phyloP scores from a whole-genome alignment of 30 jellyfish, hydroid and myxozoan species.

The Rhopilema esculentum region DNA sequence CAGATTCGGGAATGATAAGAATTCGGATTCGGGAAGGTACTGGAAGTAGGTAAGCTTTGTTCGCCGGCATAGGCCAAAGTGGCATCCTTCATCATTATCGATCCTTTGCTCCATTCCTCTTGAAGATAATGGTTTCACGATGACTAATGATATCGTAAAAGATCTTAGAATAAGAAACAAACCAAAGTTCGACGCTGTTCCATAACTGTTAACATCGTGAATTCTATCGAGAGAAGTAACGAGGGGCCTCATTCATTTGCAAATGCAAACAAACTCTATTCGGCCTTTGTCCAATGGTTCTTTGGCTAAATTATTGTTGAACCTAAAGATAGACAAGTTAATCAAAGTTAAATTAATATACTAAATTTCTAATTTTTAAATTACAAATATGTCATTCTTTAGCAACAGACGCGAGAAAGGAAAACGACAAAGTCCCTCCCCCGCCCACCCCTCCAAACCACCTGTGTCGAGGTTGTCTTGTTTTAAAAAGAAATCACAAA shows the following conservation, averaged over 20 bases:
- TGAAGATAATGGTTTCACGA: slow-evolving; percentile 25
- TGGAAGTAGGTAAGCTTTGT: slow-evolving; percentile 18
- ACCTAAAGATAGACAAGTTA: background rate
- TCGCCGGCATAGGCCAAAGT: slow-evolving; percentile 35
- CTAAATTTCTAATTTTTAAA: background rate
- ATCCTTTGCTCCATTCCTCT: slow-evolving; percentile 25
- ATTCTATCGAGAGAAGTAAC: background rate
- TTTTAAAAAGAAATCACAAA: background rate
- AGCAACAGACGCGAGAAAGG: background rate
- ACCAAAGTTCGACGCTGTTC: slow-evolving; percentile 49
- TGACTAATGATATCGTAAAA: slow-evolving; percentile 29
- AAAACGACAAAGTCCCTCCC: background rate
- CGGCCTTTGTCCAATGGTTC: background rate
- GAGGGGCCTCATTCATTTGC: background rate
- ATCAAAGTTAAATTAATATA: background rate
- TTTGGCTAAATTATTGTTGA: too few relatives aligned
- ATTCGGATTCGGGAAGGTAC: background rate
- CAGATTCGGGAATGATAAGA: slow-evolving; percentile 3
- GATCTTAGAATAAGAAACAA: slow-evolving; percentile 33
- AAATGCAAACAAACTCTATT: background rate
- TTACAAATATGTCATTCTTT: background rate
- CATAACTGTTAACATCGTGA: slow-evolving; percentile 42
- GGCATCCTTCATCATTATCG: background rate
- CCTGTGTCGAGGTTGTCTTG: too few relatives aligned
- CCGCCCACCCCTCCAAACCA: background rate